phyloP scores from a whole-genome alignment of 2,113 vertebrate species.

The human (Homo sapiens) region GRCh38 chr1:178125501-178126000 shows the following conservation, averaged over 20 bases:
- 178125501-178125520: too few species aligned
- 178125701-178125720: slow-evolving; percentile 11
- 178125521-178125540: neutral
- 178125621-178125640: neutral
- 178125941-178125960: neutral
- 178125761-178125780: neutral
- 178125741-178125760: slow-evolving; percentile 2
- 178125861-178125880: neutral
- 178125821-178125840: neutral
- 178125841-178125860: neutral
- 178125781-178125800: slow-evolving; percentile 3
- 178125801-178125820: neutral
- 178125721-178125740: slow-evolving; percentile 31
- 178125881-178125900: neutral
- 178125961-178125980: neutral
- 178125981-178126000: neutral
- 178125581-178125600: neutral
- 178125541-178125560: slow-evolving; percentile 36
- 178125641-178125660: neutral
- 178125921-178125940: neutral
- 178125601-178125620: neutral
- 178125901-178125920: neutral
- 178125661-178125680: neutral
- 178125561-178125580: slow-evolving; percentile 39
- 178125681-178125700: neutral